A percentile compares a stretch with the other conserved stretches of the same genome.
Conservation (phyloP, 2,888 invertebrate genomes). For the Conomelus anceps region DNA sequence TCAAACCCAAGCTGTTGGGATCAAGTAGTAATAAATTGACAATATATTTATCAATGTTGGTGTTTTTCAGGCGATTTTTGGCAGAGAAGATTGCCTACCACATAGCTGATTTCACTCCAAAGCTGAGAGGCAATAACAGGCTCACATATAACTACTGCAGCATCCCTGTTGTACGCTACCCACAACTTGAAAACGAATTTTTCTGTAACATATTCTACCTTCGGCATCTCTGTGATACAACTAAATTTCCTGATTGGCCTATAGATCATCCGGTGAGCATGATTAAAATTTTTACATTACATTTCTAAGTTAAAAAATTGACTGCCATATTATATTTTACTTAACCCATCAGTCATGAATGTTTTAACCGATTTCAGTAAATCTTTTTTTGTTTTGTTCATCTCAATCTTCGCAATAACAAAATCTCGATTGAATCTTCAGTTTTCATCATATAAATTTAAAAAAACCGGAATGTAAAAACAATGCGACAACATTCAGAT, state of each 20-base stretch:
- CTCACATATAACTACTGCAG: constrained; percentile 93
- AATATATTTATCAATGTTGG: background rate
- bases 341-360: background rate
- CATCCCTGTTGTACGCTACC: constrained; percentile 87
- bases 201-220: constrained; percentile 99
- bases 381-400: background rate
- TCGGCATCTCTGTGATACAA: constrained; percentile 86
- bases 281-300: background rate
- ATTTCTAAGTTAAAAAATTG: no score
- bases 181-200: constrained; percentile 89
- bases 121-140: constrained; percentile 87
- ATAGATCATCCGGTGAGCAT: constrained; percentile 82
- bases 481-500: no score
- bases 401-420: no score
- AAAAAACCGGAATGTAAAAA: no score
- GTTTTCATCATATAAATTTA: no score
- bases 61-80: constrained; percentile 64
- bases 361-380: background rate
- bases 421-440: no score
- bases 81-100: constrained; percentile 97
- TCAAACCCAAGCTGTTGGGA: background rate
- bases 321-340: background rate
- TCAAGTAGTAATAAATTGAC: background rate
- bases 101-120: constrained; percentile 94
- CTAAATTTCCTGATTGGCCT: constrained; percentile 91